Evolutionary conservation across 2,113 vertebrate genomes (phyloP).

Genomic region (Sander lucioperca): DNA sequence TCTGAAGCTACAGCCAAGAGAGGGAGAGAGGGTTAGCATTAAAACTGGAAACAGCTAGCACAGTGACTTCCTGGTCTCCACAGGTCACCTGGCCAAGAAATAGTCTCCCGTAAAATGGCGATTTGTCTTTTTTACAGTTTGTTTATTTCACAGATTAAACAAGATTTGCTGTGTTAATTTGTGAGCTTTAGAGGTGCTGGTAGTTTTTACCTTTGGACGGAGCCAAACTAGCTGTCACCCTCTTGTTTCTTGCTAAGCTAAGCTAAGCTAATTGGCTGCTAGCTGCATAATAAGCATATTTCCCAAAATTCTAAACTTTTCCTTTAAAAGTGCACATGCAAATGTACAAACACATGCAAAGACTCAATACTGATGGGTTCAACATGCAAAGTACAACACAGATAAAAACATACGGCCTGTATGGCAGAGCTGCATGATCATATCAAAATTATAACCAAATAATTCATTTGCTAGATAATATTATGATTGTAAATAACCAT

Average conservation of each 20-base stretch:
- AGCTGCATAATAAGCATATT: not conserved
- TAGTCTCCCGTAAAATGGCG: not conserved
- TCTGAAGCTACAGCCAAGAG: not conserved
- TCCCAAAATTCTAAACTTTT: constrained; percentile 4
- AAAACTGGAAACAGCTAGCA: not conserved
- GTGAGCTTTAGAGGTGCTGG: not conserved
- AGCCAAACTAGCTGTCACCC: not conserved
- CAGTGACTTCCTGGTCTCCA: not conserved
- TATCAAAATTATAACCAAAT: not conserved
- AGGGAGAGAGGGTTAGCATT: not conserved
- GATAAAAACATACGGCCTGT: constrained; percentile 39
- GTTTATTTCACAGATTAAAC: not conserved
- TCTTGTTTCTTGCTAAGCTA: not conserved
- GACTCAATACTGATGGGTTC: not conserved
- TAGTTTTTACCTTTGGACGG: not conserved
- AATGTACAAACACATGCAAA: constrained; percentile 45
- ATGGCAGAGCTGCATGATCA: constrained; percentile 49
- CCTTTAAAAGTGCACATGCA: constrained; percentile 52
- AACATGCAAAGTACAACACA: constrained; percentile 56
- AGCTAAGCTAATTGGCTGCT: not conserved
- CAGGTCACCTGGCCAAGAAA: not conserved
- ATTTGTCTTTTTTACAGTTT: not conserved
- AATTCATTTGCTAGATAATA: not conserved
- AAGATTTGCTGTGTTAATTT: not conserved
- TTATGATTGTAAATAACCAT: not conserved